Conservation (phyloP, 2,888 invertebrate genomes). For the Clivina fossor region DNA sequence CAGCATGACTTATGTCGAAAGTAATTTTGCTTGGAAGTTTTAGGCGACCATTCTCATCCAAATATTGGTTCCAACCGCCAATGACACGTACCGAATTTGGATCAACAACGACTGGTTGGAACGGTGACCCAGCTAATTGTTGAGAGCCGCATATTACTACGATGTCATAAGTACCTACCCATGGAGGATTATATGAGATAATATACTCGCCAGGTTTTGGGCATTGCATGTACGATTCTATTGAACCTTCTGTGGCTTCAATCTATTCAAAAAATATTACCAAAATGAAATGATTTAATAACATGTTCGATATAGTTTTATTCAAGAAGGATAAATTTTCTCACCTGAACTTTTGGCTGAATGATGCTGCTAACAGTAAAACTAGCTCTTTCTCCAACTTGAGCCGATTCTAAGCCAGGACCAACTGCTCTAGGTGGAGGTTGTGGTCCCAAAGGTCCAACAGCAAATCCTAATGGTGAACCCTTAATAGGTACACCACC, state of each 20-base stretch:
- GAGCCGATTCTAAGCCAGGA: slow-evolving; percentile 68
- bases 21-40: slow-evolving; percentile 77
- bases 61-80: slow-evolving; percentile 84
- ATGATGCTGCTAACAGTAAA: slow-evolving; percentile 66
- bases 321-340: slow-evolving; percentile 41
- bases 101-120: slow-evolving; percentile 69
- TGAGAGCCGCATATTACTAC: slow-evolving; percentile 67
- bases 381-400: slow-evolving; percentile 70
- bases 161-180: slow-evolving; percentile 90
- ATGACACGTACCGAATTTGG: slow-evolving; percentile 71
- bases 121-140: slow-evolving; percentile 61
- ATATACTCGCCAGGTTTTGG: slow-evolving; percentile 76
- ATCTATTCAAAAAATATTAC: slow-evolving; percentile 38
- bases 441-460: slow-evolving; percentile 63
- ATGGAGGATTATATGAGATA: slow-evolving; percentile 86
- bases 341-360: slow-evolving; percentile 67
- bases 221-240: slow-evolving; percentile 60
- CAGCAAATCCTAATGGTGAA: slow-evolving; percentile 61
- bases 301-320: too few relatives aligned
- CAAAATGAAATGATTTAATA: neutral
- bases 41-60: slow-evolving; percentile 73
- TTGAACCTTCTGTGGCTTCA: slow-evolving; percentile 54
- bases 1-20: slow-evolving; percentile 86
- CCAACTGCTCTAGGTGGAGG: slow-evolving; percentile 64
- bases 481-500: slow-evolving; percentile 63